Evolutionary conservation across 2,888 invertebrate genomes (phyloP).

Genomic region (Beris chalybata): DNA sequence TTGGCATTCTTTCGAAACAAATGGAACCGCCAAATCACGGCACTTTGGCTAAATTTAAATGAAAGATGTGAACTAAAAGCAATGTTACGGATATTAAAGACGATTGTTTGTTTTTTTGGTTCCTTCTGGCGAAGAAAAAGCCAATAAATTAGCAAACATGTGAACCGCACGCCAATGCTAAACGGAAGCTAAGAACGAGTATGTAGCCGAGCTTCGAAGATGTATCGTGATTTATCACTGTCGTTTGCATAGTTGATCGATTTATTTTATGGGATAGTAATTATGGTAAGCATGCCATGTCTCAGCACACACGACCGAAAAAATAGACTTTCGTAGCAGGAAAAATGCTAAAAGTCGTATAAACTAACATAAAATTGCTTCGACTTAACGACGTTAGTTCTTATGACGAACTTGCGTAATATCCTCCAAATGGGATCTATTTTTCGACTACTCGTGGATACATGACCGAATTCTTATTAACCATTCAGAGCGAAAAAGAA

Average conservation of each 20-base stretch:
- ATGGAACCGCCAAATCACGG: no score
- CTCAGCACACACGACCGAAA: background rate
- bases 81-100: no score
- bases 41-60: no score
- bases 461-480: no score
- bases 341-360: constrained; percentile 8
- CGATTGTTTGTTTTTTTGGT: no score
- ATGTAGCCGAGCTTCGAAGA: background rate
- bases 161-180: background rate
- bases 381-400: constrained; percentile 9
- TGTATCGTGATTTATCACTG: constrained; percentile 24
- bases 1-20: no score
- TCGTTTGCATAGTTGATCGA: constrained; percentile 24
- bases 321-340: background rate
- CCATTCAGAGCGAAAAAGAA: no score
- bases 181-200: constrained; percentile 11
- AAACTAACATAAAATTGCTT: constrained; percentile 11
- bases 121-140: background rate
- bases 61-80: no score
- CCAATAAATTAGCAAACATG: constrained; percentile 15
- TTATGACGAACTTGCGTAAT: background rate
- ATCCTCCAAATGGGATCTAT: no score
- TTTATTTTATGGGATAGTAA: constrained; percentile 22
- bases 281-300: constrained; percentile 20
- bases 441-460: no score